Percentiles rank a stretch among this genome's conserved stretches.
These are phyloP conservation scores for Ips typographus DNA, from an alignment of 1,140 invertebrate genomes.

Conservation along the genomic window DNA sequence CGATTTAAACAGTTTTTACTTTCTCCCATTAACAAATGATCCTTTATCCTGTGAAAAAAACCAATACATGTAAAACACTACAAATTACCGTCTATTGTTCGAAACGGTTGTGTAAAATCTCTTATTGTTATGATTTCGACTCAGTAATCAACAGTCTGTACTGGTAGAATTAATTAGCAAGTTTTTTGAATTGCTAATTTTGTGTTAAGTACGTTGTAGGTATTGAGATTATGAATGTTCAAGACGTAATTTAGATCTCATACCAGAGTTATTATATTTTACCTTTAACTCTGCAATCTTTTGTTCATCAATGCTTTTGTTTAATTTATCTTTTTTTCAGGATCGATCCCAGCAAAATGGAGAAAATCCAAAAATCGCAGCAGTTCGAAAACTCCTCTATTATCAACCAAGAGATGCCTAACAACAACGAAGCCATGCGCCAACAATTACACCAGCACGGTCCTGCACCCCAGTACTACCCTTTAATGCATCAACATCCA, in stretches of 20 bases:
- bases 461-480: constrained; percentile 44
- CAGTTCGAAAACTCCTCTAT: constrained; percentile 38
- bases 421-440: constrained; percentile 36
- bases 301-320: background rate
- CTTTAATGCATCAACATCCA: constrained; percentile 42
- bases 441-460: constrained; percentile 48
- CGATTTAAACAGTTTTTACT: constrained; percentile 27
- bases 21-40: constrained; percentile 19
- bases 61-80: constrained; percentile 30
- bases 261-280: too few relatives aligned
- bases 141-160: constrained; percentile 5
- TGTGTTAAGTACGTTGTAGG: too few relatives aligned
- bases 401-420: constrained; percentile 30
- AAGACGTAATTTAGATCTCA: too few relatives aligned
- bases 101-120: constrained; percentile 22
- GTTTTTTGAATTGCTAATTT: background rate
- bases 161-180: constrained; percentile 24
- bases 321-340: constrained; percentile 35
- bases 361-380: constrained; percentile 44
- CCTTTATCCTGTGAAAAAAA: constrained; percentile 16
- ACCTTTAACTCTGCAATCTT: background rate
- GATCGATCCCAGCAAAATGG: constrained; percentile 50
- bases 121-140: constrained; percentile 15
- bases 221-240: too few relatives aligned
- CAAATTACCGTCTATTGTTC: constrained; percentile 27